Evolutionary conservation across 1,140 invertebrate species (phyloP).

Genomic region (Bombus waltoni): DNA sequence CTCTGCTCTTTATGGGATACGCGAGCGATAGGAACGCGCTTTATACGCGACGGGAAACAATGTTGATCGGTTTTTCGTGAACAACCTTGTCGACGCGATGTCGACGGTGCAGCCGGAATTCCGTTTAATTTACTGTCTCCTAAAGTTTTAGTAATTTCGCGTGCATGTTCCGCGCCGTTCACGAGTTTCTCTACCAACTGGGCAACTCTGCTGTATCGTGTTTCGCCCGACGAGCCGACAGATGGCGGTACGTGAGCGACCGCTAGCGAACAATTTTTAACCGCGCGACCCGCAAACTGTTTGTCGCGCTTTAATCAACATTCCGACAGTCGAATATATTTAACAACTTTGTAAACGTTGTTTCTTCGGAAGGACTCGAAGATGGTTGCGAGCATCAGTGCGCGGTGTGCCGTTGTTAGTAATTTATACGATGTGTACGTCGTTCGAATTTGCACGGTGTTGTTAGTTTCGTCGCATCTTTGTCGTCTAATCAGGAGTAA

Average conservation of each 20-base stretch:
- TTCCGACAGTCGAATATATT: neutral
- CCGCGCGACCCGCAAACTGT: neutral
- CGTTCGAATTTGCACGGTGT: neutral
- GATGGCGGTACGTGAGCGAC: constrained; percentile 23
- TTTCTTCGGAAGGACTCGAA: too few relatives aligned
- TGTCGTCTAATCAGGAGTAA: neutral
- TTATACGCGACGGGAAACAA: constrained; percentile 31
- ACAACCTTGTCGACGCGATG: constrained; percentile 53
- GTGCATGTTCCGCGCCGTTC: constrained; percentile 28
- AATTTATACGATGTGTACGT: neutral
- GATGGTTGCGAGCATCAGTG: too few relatives aligned
- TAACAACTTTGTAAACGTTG: too few relatives aligned
- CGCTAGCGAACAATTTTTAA: neutral
- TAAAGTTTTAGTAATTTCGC: constrained; percentile 53
- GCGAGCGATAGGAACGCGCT: neutral
- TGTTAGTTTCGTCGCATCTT: neutral
- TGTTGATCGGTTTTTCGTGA: constrained; percentile 49
- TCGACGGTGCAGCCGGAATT: constrained; percentile 41
- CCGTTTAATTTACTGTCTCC: constrained; percentile 50
- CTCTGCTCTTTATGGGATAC: neutral
- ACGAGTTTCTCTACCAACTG: constrained; percentile 16
- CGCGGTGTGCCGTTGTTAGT: too few relatives aligned
- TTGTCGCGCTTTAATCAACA: neutral
- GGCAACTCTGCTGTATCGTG: neutral
- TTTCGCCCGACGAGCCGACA: neutral